These are phyloP conservation scores for Otocyon megalotis DNA, from an alignment of 2,113 vertebrate species.

Conservation along the genomic window DNA sequence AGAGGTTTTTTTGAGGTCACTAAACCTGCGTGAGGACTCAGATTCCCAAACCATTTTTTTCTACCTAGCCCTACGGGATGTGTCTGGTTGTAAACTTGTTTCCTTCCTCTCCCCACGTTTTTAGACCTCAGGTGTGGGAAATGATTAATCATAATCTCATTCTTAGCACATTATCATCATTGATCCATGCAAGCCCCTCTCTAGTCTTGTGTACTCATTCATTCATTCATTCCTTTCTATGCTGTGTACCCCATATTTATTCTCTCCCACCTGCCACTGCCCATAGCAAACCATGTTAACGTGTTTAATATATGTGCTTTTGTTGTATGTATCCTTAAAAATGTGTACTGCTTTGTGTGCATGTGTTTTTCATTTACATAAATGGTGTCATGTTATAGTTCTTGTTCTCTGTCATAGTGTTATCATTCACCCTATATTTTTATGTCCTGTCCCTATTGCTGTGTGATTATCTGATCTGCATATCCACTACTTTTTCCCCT, in stretches of 20 bases:
- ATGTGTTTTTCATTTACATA: background rate
- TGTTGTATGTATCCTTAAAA: background rate
- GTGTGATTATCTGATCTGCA: background rate
- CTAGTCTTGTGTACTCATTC: background rate
- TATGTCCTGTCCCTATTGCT: background rate
- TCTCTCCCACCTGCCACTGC: background rate
- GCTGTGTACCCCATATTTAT: background rate
- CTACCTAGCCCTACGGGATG: background rate
- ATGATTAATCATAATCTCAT: background rate
- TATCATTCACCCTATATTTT: background rate
- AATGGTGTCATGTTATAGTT: background rate
- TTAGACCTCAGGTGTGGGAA: background rate
- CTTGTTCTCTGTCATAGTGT: background rate
- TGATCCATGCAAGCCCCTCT: background rate
- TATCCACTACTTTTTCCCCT: background rate
- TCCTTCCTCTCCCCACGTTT: background rate
- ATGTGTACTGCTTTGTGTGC: background rate
- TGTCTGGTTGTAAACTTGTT: background rate
- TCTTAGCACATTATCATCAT: background rate
- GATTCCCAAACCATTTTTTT: background rate
- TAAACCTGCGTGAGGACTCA: background rate
- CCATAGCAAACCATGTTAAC: background rate
- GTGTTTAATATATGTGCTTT: background rate
- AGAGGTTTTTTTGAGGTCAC: conserved; percentile 44
- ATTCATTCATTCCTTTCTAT: background rate